These are phyloP conservation scores for Pristis pectinata DNA, from an alignment of 2,797 vertebrate genomes.

Conservation along the genomic window DNA sequence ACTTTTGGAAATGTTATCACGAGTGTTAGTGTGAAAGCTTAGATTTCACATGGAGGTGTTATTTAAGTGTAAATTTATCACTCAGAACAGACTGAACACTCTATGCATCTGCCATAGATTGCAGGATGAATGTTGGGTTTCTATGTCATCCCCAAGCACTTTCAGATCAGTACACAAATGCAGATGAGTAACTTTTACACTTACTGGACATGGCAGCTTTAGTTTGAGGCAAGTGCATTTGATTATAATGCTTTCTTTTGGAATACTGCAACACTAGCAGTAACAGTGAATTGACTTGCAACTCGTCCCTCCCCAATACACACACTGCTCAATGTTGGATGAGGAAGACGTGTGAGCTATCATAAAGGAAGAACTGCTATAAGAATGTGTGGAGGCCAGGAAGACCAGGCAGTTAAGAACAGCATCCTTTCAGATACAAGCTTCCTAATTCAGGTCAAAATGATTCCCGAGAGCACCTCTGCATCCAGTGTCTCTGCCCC, in stretches of 20 bases:
- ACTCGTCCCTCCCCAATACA: not conserved
- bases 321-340: not conserved
- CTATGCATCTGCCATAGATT: constrained; percentile 32
- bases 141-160: not conserved
- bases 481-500: no score
- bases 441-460: not conserved
- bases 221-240: not conserved
- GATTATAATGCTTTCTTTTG: not conserved
- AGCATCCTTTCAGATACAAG: not conserved
- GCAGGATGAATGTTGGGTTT: constrained; percentile 7
- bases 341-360: not conserved
- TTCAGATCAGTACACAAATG: not conserved
- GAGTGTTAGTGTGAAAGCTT: constrained; percentile 31
- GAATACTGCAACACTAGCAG: not conserved
- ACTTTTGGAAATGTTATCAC: constrained; percentile 36
- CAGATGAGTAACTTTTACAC: not conserved
- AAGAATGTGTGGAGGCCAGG: not conserved
- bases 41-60: constrained; percentile 35
- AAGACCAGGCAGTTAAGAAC: not conserved
- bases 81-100: constrained; percentile 36
- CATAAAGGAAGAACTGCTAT: not conserved
- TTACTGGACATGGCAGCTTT: not conserved
- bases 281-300: not conserved
- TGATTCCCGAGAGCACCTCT: no score
- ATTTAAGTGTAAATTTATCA: constrained; percentile 38